Base-by-base conservation (phyloP, 1,140 invertebrate genomes). In the Lepidostoma basale region DNA sequence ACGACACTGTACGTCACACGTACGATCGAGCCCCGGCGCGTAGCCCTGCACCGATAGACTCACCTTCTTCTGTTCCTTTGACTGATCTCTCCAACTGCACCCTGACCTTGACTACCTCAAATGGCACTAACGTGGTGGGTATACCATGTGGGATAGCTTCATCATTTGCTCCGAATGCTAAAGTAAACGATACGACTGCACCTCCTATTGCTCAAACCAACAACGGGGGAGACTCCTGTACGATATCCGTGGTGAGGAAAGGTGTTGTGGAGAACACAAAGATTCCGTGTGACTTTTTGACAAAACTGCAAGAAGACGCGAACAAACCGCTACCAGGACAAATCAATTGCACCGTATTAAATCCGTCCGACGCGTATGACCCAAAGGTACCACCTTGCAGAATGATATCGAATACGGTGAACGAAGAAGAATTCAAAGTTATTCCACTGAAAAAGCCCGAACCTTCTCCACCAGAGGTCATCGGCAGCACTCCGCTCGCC, bases 121-220 rank as follows among this genome's bases (percentile, higher is more conserved):
- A 65, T 26, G 66, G 54, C 0, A 49, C 30, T 8, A 40, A 49
- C 20, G 45, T 52, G 0, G 56, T 64, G 6, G 54, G 16, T 2
- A 72, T 72, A n/a, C 70, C 70, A 12, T 72, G 70, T 28, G 66
- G 68, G 23, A 68, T 68, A 26, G 70, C 66, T 16, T 59, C 65
- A 1, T 68, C 70, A 8, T 72, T 72, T 14, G 60, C 49, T 10
- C 33, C 28, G 12, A 36, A 62, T n/a, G 33, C 59, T 3, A 67
- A 62, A 20, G 26, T 56, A 22, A 52, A 33, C 36, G 14, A 44
- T 22, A 25, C 56, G 22, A n/a, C n/a, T n/a, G 23, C 18, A 36
- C 30, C 3, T 12, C 28, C 44, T 9, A 3, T 25, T 12, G 6
- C 30, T 39, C 0, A 9, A 23, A 25, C 16, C 18, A 39, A 12